Evolutionary conservation across 1,140 invertebrate genomes (phyloP).

Genomic region (Oreohelix idahoensis): DNA sequence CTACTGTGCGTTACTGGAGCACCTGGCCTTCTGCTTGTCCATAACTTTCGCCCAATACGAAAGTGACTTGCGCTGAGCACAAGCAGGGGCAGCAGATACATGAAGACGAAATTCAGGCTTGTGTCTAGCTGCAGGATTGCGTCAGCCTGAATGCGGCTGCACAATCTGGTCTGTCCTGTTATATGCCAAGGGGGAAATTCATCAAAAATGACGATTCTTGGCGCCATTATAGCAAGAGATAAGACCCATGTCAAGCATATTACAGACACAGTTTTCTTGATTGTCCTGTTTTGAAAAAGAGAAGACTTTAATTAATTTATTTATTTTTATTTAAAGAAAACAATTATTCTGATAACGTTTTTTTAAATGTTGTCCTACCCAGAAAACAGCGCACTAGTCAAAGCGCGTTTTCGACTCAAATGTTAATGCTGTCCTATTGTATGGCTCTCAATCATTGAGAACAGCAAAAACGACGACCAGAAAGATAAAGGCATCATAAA

Average conservation of each 20-base stretch:
- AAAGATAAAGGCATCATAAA: too few relatives aligned
- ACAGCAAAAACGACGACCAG: too few relatives aligned
- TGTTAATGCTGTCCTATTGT: too few relatives aligned
- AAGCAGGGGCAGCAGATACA: constrained; percentile 52
- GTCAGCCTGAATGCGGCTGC: background rate
- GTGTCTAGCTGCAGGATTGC: constrained; percentile 44
- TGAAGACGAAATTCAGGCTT: constrained; percentile 47
- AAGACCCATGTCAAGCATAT: constrained; percentile 50
- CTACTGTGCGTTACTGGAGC: background rate
- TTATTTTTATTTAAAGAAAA: too few relatives aligned
- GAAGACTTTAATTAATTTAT: background rate
- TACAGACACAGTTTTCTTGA: constrained; percentile 41
- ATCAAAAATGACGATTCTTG: constrained; percentile 42
- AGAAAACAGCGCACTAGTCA: too few relatives aligned
- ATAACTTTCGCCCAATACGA: constrained; percentile 56
- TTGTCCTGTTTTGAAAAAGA: constrained; percentile 49
- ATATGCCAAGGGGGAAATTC: constrained; percentile 19
- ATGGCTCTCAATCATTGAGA: too few relatives aligned
- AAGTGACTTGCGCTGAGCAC: constrained; percentile 53
- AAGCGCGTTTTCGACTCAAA: too few relatives aligned
- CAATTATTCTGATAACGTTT: too few relatives aligned
- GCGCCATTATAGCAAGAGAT: constrained; percentile 48
- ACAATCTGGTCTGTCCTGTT: constrained; percentile 32
- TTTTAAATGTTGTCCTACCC: too few relatives aligned
- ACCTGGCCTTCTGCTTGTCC: constrained; percentile 43